These are phyloP conservation scores for Brachymystax lenok DNA, from an alignment of 2,797 vertebrate genomes.

Conservation along the genomic window DNA sequence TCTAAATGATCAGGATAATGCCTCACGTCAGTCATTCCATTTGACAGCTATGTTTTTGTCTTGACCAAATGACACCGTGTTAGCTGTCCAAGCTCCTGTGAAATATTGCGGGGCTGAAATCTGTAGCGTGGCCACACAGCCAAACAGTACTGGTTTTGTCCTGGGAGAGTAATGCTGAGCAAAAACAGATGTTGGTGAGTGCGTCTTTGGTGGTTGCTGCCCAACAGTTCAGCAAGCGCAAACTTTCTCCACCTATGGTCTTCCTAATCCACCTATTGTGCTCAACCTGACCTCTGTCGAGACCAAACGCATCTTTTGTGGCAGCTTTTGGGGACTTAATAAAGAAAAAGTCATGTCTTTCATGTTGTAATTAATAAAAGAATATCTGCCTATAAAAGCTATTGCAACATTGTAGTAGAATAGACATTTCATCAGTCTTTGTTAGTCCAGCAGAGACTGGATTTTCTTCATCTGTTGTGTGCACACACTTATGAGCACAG, in stretches of 20 bases:
- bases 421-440: slow-evolving; percentile 28
- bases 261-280: slow-evolving; percentile 31
- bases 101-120: slow-evolving; percentile 15
- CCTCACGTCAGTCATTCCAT: neutral
- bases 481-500: slow-evolving; percentile 50
- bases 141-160: slow-evolving; percentile 43
- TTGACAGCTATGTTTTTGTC: neutral
- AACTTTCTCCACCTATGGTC: slow-evolving; percentile 19
- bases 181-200: slow-evolving; percentile 40
- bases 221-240: slow-evolving; percentile 19
- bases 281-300: neutral
- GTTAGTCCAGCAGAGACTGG: slow-evolving; percentile 32
- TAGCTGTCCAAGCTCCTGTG: neutral
- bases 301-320: neutral
- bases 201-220: slow-evolving; percentile 21
- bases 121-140: neutral
- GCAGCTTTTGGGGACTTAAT: neutral
- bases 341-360: neutral
- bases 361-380: slow-evolving; percentile 18
- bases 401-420: slow-evolving; percentile 9
- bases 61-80: slow-evolving; percentile 12
- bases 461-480: slow-evolving; percentile 13
- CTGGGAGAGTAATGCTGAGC: slow-evolving; percentile 22
- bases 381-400: slow-evolving; percentile 17
- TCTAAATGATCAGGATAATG: neutral